These are phyloP conservation scores for Pachypanchax playfairii DNA, from an alignment of 2,113 vertebrate genomes.

Conservation along the genomic window DNA sequence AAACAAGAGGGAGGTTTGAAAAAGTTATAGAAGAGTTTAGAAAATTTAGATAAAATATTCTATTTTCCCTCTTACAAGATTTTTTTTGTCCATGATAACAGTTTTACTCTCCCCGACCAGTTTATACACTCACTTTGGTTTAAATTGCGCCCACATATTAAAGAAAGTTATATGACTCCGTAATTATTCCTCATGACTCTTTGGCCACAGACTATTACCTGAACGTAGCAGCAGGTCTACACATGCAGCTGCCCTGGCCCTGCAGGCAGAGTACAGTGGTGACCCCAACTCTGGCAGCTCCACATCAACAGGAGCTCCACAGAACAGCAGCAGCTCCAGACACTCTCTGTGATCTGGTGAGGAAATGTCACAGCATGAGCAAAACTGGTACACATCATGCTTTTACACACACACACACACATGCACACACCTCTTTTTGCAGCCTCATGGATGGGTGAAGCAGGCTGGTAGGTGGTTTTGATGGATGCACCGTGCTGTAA, in stretches of 20 bases:
- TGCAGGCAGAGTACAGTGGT: constrained; percentile 86
- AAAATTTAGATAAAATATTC: too few species aligned
- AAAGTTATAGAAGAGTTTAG: too few species aligned
- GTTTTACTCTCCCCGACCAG: too few species aligned
- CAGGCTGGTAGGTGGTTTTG: constrained; percentile 68
- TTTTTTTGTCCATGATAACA: too few species aligned
- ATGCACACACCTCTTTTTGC: constrained; percentile 79
- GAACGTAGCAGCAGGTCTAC: constrained; percentile 85
- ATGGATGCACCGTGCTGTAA: constrained; percentile 79
- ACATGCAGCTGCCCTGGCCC: constrained; percentile 80
- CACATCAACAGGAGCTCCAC: constrained; percentile 83
- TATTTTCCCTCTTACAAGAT: too few species aligned
- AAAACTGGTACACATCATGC: not conserved
- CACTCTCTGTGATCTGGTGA: constrained; percentile 87
- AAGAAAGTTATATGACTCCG: too few species aligned
- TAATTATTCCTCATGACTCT: too few species aligned
- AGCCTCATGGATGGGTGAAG: constrained; percentile 87
- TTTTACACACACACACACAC: constrained; percentile 30
- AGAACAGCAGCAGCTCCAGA: constrained; percentile 87
- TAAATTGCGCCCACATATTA: too few species aligned
- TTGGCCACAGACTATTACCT: constrained; percentile 55
- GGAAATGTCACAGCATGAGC: not conserved
- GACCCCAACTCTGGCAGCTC: constrained; percentile 83
- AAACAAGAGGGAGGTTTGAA: too few species aligned
- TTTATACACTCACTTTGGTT: too few species aligned